Evolutionary conservation across 2,888 invertebrate species (phyloP), one percentile per base, ranked within the genome.

Genomic region (Tachystola acroxantha): DNA sequence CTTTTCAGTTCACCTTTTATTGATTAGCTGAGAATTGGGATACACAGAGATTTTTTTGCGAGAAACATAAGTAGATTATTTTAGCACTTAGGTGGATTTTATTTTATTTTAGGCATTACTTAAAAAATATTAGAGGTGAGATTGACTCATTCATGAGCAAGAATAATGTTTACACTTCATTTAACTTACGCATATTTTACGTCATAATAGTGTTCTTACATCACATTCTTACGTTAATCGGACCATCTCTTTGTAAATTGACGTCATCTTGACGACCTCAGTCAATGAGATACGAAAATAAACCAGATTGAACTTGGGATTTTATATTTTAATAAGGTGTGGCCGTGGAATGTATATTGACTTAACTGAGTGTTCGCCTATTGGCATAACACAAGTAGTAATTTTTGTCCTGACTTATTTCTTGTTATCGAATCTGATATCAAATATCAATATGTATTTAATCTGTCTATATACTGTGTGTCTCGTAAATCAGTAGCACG

Each of bases 221-320:
- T 24, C 24, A 20, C 6, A 11, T 32, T 7, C 4, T 16, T 16
- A 16, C 10, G 19, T 32, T 6, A 32, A 32, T 32, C 11, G 11
- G 20, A 11, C 7, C 31, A 32, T 32, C 31, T 20, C 20, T 25
- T 13, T 7, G 25, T 10, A 10, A 12, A 25, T n/a, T 33, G 25
- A 33, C 33, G 33, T 33, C 24, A 33, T 22, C 2, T 9, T 2
- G n/a, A n/a, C 22, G 7, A 32, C 32, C 32, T 32, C 24, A 22
- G 7, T 4, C 9, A 20, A 11, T 12, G 10, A 3, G 11, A 7
- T 7, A 20, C 22, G 22, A 12, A 20, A 31, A n/a, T 7, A 28
- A 31, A 31, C 10, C 19, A 31, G 28, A 11, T 10, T 31, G 31
- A 31, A 31, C 31, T 31, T 31, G 31, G 19, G 19, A 31, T 19